Evolutionary conservation across 2,113 vertebrate genomes (phyloP), one percentile per base, ranked within the genome.

Genomic region (Eleginops maclovinus): DNA sequence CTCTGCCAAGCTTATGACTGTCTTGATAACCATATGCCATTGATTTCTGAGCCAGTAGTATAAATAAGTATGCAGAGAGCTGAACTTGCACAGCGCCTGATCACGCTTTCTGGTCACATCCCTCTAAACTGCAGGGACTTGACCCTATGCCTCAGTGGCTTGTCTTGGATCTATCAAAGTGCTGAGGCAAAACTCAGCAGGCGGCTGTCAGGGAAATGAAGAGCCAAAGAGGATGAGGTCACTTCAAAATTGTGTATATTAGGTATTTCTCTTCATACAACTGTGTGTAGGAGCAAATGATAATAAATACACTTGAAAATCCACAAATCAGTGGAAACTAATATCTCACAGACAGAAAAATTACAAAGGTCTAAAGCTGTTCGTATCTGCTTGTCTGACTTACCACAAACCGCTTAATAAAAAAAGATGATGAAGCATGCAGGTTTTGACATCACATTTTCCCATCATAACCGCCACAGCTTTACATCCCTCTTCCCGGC

Each of bases 121-220:
- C 9, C 40, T 63, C 53, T 65, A 72, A 89, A 83, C 88, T 88
- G 83, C 81, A 79, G 88, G 79, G 87, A 91, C 83, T 79, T 88
- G 85, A 90, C 91, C 92, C 88, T 53, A 61, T 86, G 85, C 77
- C 87, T 88, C 83, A 82, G 78, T 72, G 77, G 59, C 89, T 92
- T 87, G 82, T 84, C 86, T 90, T 85, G 85, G 90, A 92, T 90
- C 87, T 75, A 82, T 88, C 90, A 90, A 90, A 91, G 82, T 82
- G 83, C 81, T 77, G 87, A 88, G 88, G 84, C 81, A 89, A 84
- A 91, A 88, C 41, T 63, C 67, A 64, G 69, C 74, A 67, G 67
- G 81, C 72, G 78, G 75, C 85, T 90, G 90, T 89, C 89, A 91
- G 70, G 63, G 68, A 82, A 72, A 72, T 72, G 81, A 88, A 72